These are phyloP conservation scores for Excalfactoria chinensis DNA, from an alignment of 2,113 vertebrate genomes.

Conservation along the genomic window DNA sequence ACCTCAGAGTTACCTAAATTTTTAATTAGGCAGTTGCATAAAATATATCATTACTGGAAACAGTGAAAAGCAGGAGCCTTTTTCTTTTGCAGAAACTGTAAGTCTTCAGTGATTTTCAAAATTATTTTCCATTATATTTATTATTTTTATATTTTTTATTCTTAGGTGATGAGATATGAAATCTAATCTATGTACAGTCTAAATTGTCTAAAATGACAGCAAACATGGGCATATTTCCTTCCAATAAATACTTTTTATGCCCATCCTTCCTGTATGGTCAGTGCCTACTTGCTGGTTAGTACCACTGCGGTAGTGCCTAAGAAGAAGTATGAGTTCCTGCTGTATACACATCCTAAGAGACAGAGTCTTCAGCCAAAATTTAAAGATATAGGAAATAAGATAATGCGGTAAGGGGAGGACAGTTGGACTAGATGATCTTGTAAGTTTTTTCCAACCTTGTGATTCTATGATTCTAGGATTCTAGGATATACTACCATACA, in stretches of 20 bases:
- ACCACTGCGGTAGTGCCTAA: background rate
- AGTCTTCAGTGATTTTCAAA: background rate
- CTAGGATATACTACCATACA: background rate
- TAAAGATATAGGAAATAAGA: background rate
- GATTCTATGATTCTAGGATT: too few relatives aligned
- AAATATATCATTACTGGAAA: background rate
- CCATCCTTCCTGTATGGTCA: background rate
- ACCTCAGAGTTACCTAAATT: background rate
- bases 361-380: background rate
- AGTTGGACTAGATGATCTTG: too few relatives aligned
- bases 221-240: background rate
- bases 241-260: background rate
- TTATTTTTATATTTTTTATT: background rate
- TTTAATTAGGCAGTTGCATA: background rate
- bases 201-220: background rate
- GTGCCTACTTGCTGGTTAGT: background rate
- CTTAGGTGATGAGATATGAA: background rate
- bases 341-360: background rate
- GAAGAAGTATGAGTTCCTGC: background rate
- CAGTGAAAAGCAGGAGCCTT: background rate
- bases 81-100: background rate
- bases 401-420: too few relatives aligned
- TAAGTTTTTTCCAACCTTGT: too few relatives aligned
- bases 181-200: background rate
- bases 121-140: background rate